These are phyloP conservation scores for Chelon labrosus DNA, from an alignment of 2,797 vertebrate genomes.

Conservation along the genomic window DNA sequence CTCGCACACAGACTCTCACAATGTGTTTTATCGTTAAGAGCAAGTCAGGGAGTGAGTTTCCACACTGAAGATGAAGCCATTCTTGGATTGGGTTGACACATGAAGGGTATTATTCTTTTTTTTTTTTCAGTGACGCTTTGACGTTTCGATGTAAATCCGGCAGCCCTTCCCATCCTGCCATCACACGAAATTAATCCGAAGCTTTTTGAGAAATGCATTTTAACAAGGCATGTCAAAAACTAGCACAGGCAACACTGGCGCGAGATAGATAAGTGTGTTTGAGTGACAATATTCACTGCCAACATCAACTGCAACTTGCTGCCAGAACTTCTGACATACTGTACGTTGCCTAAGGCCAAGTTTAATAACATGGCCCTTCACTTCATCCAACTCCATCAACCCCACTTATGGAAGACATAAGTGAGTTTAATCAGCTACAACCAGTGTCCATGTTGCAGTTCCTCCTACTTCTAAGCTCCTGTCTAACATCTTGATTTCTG, in stretches of 20 bases:
- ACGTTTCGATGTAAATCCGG: conserved; percentile 9
- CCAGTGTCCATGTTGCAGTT: conserved; percentile 53
- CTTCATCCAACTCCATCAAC: conserved; percentile 40
- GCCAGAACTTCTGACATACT: conserved; percentile 7
- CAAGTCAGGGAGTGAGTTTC: conserved; percentile 25
- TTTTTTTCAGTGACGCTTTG: conserved; percentile 2
- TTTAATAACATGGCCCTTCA: conserved; percentile 43
- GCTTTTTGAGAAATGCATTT: background rate
- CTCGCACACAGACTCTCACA: conserved; percentile 53
- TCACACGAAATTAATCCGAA: background rate
- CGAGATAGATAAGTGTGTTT: background rate
- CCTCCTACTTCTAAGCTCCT: conserved; percentile 52
- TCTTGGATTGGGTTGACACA: conserved; percentile 20
- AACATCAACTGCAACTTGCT: conserved; percentile 5
- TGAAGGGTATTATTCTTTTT: conserved; percentile 28
- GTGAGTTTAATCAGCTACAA: conserved; percentile 69
- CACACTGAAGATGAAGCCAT: conserved; percentile 35
- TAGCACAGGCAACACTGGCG: background rate
- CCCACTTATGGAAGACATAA: conserved; percentile 39
- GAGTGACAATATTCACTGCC: conserved; percentile 6
- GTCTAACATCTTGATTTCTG: conserved; percentile 69
- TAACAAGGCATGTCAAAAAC: background rate
- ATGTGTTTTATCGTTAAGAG: conserved; percentile 44
- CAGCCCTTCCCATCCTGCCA: background rate
- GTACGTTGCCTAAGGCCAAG: conserved; percentile 2